A percentile compares a stretch with the other conserved stretches of the same genome.
Evolutionary conservation across 1,140 invertebrate species (phyloP).

Genomic region (Vanessa tameamea): DNA sequence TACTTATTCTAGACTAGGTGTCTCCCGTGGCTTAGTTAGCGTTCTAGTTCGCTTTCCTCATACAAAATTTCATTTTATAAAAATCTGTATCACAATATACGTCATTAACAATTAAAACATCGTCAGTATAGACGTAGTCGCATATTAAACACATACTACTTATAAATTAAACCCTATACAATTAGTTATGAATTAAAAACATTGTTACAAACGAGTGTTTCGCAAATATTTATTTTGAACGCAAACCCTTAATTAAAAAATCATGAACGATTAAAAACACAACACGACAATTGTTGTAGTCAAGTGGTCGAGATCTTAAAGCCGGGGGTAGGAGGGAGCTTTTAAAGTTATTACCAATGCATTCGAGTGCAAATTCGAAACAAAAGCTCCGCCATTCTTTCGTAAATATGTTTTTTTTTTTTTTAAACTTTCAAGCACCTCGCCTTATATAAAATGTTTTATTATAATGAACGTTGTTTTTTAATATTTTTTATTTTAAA

Average conservation of each 20-base stretch:
- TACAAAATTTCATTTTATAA: too few species aligned
- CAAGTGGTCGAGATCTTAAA: constrained; percentile 19
- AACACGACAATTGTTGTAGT: constrained; percentile 6
- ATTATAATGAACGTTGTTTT: constrained; percentile 6
- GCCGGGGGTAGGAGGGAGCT: constrained; percentile 4
- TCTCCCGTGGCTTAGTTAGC: too few species aligned
- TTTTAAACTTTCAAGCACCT: background rate
- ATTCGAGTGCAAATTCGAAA: constrained; percentile 16
- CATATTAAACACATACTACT: too few species aligned
- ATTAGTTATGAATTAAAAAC: too few species aligned
- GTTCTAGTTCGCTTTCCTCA: too few species aligned
- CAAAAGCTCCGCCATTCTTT: constrained; percentile 4
- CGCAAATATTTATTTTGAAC: background rate
- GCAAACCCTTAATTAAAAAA: constrained; percentile 3
- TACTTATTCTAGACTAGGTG: too few species aligned
- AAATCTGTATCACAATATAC: too few species aligned
- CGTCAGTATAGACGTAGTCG: too few species aligned
- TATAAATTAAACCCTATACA: too few species aligned
- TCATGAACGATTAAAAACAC: constrained; percentile 9
- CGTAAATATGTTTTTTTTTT: constrained; percentile 10
- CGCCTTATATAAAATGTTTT: background rate
- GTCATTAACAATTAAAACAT: too few species aligned
- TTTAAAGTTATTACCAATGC: constrained; percentile 28
- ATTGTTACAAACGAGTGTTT: background rate
- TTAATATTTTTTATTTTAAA: constrained; percentile 1